Evolutionary conservation across 2,797 vertebrate species (phyloP).

Genomic region (Spinus pinus): DNA sequence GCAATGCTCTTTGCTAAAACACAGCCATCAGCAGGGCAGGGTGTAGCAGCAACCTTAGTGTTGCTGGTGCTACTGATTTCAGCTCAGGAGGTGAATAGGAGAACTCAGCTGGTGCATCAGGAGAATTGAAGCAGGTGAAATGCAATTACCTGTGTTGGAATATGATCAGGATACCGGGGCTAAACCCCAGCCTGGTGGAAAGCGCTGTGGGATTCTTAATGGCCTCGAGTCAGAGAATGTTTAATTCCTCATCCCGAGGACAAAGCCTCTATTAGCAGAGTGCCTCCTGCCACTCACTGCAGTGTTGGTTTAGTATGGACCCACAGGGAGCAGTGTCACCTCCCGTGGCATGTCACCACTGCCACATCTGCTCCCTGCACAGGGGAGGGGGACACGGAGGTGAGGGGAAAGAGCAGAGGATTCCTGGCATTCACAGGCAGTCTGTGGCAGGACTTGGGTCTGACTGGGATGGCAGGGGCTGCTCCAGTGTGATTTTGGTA

Average conservation of each 20-base stretch:
- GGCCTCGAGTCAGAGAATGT: not conserved
- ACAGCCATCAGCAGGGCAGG: not conserved
- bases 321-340: not conserved
- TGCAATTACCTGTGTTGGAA: not conserved
- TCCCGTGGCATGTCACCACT: fast-evolving
- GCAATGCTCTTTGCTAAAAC: not conserved
- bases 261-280: not conserved
- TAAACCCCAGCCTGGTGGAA: not conserved
- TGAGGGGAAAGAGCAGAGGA: fast-evolving
- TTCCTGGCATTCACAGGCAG: fast-evolving
- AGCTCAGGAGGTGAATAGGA: not conserved
- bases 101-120: not conserved
- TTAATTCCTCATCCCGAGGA: not conserved
- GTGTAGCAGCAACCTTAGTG: not conserved
- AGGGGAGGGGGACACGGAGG: fast-evolving
- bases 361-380: not conserved
- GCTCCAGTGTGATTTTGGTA: fast-evolving
- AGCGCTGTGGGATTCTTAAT: not conserved
- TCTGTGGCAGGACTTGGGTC: not conserved
- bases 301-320: fast-evolving
- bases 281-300: not conserved
- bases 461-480: not conserved
- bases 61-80: not conserved
- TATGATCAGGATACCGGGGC: not conserved
- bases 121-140: slow-evolving; percentile 8